Evolutionary conservation across 2,113 vertebrate species (phyloP).

Genomic region (Paramormyrops kingsleyae): DNA sequence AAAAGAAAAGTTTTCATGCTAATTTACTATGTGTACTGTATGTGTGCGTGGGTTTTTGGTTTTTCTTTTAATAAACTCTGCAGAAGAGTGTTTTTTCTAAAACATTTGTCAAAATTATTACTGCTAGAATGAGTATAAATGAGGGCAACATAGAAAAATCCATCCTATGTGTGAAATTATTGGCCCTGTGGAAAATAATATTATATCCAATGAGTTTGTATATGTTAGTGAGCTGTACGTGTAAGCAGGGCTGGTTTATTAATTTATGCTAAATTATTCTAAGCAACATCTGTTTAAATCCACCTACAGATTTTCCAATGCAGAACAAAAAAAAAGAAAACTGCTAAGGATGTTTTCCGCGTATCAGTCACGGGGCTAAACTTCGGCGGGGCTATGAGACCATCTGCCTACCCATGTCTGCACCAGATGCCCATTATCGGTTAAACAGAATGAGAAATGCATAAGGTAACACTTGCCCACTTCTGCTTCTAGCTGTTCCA

Average conservation of each 20-base stretch:
- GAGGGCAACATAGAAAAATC: background rate
- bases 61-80: background rate
- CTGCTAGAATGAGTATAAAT: background rate
- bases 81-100: background rate
- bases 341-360: background rate
- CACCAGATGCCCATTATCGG: background rate
- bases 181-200: background rate
- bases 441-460: background rate
- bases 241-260: background rate
- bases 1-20: background rate
- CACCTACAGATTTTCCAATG: slow-evolving; percentile 2
- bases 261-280: slow-evolving; percentile 14
- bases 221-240: background rate
- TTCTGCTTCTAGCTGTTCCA: background rate
- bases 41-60: background rate
- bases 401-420: background rate
- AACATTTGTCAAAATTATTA: background rate
- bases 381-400: background rate
- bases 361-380: slow-evolving; percentile 4
- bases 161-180: background rate
- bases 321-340: background rate
- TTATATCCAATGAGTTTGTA: background rate
- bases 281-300: slow-evolving; percentile 9
- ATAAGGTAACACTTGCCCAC: background rate
- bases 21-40: background rate